Percentiles rank a stretch among this genome's conserved stretches.
These are phyloP conservation scores for Virgularia gustaviana DNA, from an alignment of 92 coral and sea anemone species.

Conservation along the genomic window DNA sequence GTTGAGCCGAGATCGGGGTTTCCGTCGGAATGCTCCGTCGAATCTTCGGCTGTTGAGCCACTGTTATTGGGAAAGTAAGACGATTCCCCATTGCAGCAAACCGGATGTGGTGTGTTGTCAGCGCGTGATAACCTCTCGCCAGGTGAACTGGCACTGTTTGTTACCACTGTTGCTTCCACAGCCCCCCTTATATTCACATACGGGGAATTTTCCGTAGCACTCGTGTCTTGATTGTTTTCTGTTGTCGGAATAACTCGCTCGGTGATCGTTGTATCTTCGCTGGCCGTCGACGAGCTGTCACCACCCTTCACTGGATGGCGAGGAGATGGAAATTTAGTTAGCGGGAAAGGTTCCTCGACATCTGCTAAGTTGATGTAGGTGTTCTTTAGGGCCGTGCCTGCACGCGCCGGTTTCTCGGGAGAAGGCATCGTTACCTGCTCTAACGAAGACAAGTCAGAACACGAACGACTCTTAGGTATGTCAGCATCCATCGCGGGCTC, in stretches of 20 bases:
- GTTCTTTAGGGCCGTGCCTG: background rate
- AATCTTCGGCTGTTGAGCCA: background rate
- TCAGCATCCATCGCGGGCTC: background rate
- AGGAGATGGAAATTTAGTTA: background rate
- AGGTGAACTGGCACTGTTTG: too few relatives aligned
- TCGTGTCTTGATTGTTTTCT: too few relatives aligned
- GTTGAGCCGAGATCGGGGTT: conserved; percentile 2
- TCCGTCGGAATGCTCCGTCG: conserved; percentile 1
- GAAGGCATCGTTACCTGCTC: background rate
- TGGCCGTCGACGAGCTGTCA: too few relatives aligned
- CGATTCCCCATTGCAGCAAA: too few relatives aligned
- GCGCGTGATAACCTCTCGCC: too few relatives aligned
- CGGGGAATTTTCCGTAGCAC: too few relatives aligned
- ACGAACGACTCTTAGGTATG: background rate
- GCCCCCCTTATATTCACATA: too few relatives aligned
- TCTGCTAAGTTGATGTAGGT: background rate
- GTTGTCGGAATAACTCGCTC: too few relatives aligned
- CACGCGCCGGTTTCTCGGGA: background rate
- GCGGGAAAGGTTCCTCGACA: background rate
- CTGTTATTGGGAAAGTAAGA: background rate
- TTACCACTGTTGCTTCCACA: too few relatives aligned
- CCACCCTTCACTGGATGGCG: background rate
- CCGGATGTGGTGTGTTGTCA: too few relatives aligned
- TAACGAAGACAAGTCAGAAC: background rate
- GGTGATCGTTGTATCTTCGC: too few relatives aligned